These are phyloP conservation scores for Ptyas mucosa DNA, from an alignment of 2,113 vertebrate genomes.

Conservation along the genomic window DNA sequence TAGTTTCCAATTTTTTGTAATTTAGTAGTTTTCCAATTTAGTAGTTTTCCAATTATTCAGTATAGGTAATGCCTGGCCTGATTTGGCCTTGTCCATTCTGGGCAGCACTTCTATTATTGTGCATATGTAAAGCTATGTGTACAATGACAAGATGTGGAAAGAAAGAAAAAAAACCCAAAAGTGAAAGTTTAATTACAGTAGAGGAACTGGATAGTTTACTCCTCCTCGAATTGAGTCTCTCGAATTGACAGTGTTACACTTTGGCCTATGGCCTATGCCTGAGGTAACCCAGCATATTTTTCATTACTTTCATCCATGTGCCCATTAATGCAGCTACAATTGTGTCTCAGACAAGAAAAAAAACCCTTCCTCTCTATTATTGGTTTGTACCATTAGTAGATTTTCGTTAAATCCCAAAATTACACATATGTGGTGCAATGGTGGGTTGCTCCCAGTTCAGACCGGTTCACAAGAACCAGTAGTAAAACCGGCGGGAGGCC, in stretches of 20 bases:
- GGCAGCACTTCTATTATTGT: too few relatives aligned
- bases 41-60: neutral
- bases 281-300: neutral
- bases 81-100: too few relatives aligned
- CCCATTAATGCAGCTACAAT: neutral
- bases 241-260: neutral
- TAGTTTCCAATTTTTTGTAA: too few relatives aligned
- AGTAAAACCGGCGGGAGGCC: too few relatives aligned
- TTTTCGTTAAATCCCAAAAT: neutral
- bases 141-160: too few relatives aligned
- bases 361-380: neutral
- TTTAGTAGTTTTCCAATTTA: too few relatives aligned
- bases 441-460: too few relatives aligned
- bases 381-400: neutral
- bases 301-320: neutral
- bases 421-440: neutral
- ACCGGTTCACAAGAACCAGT: too few relatives aligned
- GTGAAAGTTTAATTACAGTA: neutral
- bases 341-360: neutral
- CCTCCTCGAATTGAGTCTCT: neutral
- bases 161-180: too few relatives aligned
- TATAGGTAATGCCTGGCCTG: too few relatives aligned
- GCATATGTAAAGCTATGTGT: too few relatives aligned
- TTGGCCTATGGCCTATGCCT: neutral
- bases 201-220: neutral